These are phyloP conservation scores for Brotula barbata DNA, from an alignment of 2,797 vertebrate genomes.

Conservation along the genomic window DNA sequence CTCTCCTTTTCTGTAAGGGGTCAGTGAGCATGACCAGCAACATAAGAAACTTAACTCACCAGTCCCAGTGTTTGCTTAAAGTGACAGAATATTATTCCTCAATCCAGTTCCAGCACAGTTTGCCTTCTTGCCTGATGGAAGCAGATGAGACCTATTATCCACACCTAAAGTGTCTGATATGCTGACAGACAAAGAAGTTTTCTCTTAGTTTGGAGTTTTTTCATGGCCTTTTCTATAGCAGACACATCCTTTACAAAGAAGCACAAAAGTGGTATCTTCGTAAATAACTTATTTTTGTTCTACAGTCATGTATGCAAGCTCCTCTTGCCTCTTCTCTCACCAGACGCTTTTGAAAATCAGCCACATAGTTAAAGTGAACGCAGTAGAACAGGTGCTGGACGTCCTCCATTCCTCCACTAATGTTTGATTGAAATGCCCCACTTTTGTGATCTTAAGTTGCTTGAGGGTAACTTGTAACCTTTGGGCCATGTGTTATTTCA, in stretches of 20 bases:
- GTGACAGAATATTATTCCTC: not conserved
- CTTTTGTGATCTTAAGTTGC: slow-evolving; percentile 26
- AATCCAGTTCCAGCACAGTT: not conserved
- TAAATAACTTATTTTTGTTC: slow-evolving; percentile 28
- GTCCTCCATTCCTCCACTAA: slow-evolving; percentile 17
- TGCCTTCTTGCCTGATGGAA: slow-evolving; percentile 7
- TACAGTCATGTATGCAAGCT: slow-evolving; percentile 6
- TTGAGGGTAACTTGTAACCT: slow-evolving; percentile 12
- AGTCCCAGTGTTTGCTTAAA: not conserved
- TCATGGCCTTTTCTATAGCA: slow-evolving; percentile 25
- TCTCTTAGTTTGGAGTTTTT: slow-evolving; percentile 24
- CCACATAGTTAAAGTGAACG: slow-evolving; percentile 5
- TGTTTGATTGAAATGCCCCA: slow-evolving; percentile 10
- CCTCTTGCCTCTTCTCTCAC: slow-evolving; percentile 18
- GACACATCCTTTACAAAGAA: slow-evolving; percentile 12
- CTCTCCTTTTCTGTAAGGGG: not conserved
- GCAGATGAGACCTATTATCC: too few relatives aligned
- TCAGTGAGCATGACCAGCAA: not conserved
- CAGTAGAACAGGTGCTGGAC: slow-evolving; percentile 28
- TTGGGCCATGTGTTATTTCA: slow-evolving; percentile 7
- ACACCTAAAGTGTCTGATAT: slow-evolving; percentile 9
- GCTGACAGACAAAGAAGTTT: slow-evolving; percentile 18
- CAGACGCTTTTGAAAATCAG: not conserved
- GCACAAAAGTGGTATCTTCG: slow-evolving; percentile 42
- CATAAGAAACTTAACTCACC: slow-evolving; percentile 8